Conservation (phyloP, 2,797 vertebrate genomes). For the Monodelphis domestica region DNA sequence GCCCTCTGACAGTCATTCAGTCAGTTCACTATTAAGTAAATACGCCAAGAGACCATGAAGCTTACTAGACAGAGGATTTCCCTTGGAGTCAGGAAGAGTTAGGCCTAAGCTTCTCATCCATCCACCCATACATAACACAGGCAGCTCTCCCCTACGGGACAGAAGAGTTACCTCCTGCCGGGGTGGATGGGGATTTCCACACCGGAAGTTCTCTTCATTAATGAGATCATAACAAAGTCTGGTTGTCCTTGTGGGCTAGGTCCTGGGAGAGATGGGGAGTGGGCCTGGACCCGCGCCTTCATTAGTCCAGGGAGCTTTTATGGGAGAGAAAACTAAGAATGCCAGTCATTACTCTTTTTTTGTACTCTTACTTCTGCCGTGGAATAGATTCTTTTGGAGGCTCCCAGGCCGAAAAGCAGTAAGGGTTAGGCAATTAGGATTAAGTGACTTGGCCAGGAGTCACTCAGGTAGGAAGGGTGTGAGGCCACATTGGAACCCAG, state of each 20-base stretch:
- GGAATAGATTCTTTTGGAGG: too few relatives aligned
- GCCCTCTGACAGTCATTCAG: background rate
- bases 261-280: background rate
- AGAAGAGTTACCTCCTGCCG: background rate
- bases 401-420: too few relatives aligned
- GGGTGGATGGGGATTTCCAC: background rate
- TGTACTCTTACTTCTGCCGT: too few relatives aligned
- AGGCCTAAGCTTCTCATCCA: background rate
- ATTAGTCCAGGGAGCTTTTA: background rate
- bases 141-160: background rate
- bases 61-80: background rate
- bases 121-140: background rate
- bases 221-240: background rate
- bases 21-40: conserved; percentile 4
- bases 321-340: background rate
- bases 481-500: too few relatives aligned
- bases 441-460: too few relatives aligned
- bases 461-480: too few relatives aligned
- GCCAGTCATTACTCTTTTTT: background rate
- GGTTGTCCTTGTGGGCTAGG: background rate
- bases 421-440: too few relatives aligned
- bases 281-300: background rate
- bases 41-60: background rate
- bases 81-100: background rate
- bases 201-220: background rate